Evolutionary conservation across 2,113 vertebrate species (phyloP), one percentile per base, ranked within the genome.

Genomic region (Brachyhypopomus occidentalis): DNA sequence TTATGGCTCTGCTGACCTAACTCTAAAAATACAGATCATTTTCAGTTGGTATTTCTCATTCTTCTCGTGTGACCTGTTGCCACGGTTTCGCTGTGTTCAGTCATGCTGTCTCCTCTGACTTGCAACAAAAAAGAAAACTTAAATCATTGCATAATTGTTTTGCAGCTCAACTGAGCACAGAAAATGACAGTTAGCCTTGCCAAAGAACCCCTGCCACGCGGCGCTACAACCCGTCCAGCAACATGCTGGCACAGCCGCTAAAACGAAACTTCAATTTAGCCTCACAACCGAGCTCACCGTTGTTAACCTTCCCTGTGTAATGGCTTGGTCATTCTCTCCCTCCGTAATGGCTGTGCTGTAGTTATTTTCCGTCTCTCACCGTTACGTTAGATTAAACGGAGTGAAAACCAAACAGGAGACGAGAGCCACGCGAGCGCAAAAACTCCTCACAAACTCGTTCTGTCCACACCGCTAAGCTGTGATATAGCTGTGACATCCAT

Each of bases 261-360:
- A 56, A 73, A 2, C 55, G 41, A 80, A 73, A 73, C 45, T 80
- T 48, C 71, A 12, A 74, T 74, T 80, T 74, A 80, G 78, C 72
- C 4, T 72, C 45, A 70, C 41, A 48, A 80, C 34, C 55, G 20
- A 80, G 25, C 73, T 22, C 41, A 30, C 59, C 41, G 16, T n/a
- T 75, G 48, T 70, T 70, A 70, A 70, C 34, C 66, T 63, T 76
- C 34, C 16, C 4, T 14, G 3, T n/a, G 48, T 75, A 75, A 67
- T 67, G 62, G 60, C 48, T 63, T 81, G 72, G 2, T 52, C 45
- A 52, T 52, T 52, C 45, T 52, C 12, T 52, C 1, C 0, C 12
- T 52, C 45, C 14, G 48, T 75, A 75, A 67, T 67, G 62, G 60
- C 30, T 63, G 58, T 62, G 56, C 72, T 62, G 66, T 36, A 34